Conservation (phyloP, 2,888 invertebrate genomes). For the Trissolcus brochymenae region DNA sequence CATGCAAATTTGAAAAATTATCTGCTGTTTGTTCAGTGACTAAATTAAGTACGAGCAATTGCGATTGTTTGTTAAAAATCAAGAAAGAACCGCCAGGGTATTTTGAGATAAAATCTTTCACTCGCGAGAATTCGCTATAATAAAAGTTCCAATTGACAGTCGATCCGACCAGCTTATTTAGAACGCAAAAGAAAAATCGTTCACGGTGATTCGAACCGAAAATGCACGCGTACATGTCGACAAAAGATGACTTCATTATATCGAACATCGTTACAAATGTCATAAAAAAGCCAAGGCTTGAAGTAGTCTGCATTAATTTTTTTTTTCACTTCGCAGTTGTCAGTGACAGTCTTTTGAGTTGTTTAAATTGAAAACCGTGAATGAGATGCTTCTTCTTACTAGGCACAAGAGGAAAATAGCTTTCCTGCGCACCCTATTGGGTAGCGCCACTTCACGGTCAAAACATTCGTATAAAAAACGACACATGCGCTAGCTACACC, state of each 20-base stretch:
- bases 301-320: conserved; percentile 55
- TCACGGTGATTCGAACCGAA: conserved; percentile 10
- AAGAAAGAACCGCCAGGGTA: conserved; percentile 1
- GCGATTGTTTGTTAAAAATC: not conserved
- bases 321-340: conserved; percentile 55
- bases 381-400: conserved; percentile 59
- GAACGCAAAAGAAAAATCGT: not conserved
- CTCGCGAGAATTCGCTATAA: conserved; percentile 9
- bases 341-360: conserved; percentile 53
- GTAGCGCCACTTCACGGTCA: conserved; percentile 19
- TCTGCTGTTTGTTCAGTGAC: not conserved
- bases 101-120: conserved; percentile 5
- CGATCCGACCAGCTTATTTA: not conserved
- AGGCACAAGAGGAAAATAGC: conserved; percentile 63
- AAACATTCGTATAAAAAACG: conserved; percentile 34
- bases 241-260: conserved; percentile 54
- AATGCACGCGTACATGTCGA: conserved; percentile 12
- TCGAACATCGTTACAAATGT: conserved; percentile 62
- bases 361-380: conserved; percentile 54
- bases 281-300: conserved; percentile 62
- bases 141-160: conserved; percentile 10
- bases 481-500: conserved; percentile 20
- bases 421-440: conserved; percentile 7
- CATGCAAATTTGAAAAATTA: not conserved
- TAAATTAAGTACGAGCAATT: not conserved